Evolutionary conservation across 2,113 vertebrate species (phyloP).

Genomic region (Puffinus mauretanicus): DNA sequence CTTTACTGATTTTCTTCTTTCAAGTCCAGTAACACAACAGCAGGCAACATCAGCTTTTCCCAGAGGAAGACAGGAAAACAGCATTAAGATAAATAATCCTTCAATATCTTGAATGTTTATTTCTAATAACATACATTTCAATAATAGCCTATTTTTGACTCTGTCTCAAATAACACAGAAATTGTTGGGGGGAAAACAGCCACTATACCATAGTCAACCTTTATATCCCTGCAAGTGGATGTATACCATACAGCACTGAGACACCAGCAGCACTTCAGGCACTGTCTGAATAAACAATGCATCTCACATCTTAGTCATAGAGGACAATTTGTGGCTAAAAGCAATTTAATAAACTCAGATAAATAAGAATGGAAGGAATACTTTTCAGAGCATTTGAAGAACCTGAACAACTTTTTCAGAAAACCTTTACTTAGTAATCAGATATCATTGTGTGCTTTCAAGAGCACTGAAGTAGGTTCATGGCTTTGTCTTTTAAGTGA

Average conservation of each 20-base stretch:
- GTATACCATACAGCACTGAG: not conserved
- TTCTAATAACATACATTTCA: not conserved
- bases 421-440: not conserved
- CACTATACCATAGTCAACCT: not conserved
- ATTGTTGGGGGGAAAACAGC: not conserved
- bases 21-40: not conserved
- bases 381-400: not conserved
- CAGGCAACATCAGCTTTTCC: not conserved
- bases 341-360: not conserved
- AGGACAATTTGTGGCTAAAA: not conserved
- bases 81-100: not conserved
- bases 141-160: not conserved
- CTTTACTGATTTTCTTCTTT: not conserved
- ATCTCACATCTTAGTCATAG: not conserved
- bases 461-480: not conserved
- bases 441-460: not conserved
- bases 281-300: not conserved
- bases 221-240: not conserved
- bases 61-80: not conserved
- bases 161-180: not conserved
- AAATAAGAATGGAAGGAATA: not conserved
- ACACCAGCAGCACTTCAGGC: not conserved
- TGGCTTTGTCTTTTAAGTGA: not conserved
- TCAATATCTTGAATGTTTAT: not conserved
- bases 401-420: not conserved